A percentile compares a stretch with the other conserved stretches of the same genome.
phyloP scores from a whole-genome alignment of 2,888 invertebrate species.

The Sarcophaga caerulescens region DNA sequence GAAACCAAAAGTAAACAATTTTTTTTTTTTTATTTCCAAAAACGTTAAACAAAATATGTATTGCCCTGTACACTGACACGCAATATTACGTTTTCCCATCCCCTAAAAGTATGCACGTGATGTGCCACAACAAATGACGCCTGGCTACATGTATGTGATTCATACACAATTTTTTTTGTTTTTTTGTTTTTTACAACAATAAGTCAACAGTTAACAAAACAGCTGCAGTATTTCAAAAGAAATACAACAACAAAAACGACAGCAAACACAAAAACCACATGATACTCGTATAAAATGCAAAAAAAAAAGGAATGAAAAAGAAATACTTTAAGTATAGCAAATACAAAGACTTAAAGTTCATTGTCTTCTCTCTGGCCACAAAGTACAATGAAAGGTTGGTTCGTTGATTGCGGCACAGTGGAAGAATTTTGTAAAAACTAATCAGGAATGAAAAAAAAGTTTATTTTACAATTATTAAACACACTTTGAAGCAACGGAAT shows the following conservation, averaged over 20 bases:
- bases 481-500: too few species aligned
- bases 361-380: conserved; percentile 63
- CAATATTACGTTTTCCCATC: conserved; percentile 40
- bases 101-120: conserved; percentile 62
- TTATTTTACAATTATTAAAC: background rate
- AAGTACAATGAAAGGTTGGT: background rate
- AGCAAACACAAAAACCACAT: background rate
- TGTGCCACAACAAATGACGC: conserved; percentile 40
- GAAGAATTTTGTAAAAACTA: background rate
- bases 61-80: conserved; percentile 29
- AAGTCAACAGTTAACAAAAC: conserved; percentile 57
- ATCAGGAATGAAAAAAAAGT: background rate
- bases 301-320: background rate
- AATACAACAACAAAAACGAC: background rate
- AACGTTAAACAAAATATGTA: background rate
- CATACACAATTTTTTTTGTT: conserved; percentile 30
- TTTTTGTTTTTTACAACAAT: conserved; percentile 36
- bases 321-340: conserved; percentile 41
- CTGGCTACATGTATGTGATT: conserved; percentile 38
- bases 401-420: conserved; percentile 16
- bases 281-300: background rate
- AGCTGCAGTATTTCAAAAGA: conserved; percentile 53
- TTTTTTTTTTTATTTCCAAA: background rate
- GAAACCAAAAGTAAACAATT: conserved; percentile 59
- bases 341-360: conserved; percentile 67